Percentiles rank a stretch among this genome's conserved stretches.
Conservation (phyloP, 2,797 vertebrate genomes). For the Hemitrygon akajei region DNA sequence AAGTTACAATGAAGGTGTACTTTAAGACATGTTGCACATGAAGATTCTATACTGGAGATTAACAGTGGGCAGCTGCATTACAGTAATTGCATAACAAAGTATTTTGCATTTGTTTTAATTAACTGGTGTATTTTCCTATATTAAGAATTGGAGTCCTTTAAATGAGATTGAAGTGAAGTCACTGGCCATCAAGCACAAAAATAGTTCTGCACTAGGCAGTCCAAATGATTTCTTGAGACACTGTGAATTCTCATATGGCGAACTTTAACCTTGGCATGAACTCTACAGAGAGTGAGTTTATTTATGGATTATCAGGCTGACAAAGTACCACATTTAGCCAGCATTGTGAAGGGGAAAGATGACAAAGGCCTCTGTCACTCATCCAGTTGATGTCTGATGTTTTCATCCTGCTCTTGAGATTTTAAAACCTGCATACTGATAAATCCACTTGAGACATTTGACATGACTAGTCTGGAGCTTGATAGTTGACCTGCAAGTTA, state of each 20-base stretch:
- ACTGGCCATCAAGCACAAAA: slow-evolving; percentile 5
- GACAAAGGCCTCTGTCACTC: background rate
- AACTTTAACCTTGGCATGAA: slow-evolving; percentile 28
- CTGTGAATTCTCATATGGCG: background rate
- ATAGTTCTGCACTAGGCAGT: background rate
- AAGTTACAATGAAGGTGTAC: background rate
- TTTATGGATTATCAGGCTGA: slow-evolving; percentile 26
- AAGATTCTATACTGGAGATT: background rate
- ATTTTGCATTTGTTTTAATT: background rate
- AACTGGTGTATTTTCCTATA: background rate
- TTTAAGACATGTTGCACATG: background rate
- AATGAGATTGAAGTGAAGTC: background rate
- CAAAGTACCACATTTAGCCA: slow-evolving; percentile 2
- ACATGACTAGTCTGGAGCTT: background rate
- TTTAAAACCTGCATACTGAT: background rate
- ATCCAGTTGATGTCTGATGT: slow-evolving; percentile 1
- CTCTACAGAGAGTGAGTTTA: background rate
- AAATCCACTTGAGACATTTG: background rate
- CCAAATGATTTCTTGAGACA: slow-evolving; percentile 2
- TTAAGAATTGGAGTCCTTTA: background rate
- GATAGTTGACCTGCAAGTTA: background rate
- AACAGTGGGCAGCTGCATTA: background rate
- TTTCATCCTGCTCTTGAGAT: slow-evolving; percentile 6
- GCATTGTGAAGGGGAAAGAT: background rate
- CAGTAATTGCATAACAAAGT: background rate